Evolutionary conservation across 2,888 invertebrate genomes (phyloP).

Genomic region (Iselma pallidipennis): DNA sequence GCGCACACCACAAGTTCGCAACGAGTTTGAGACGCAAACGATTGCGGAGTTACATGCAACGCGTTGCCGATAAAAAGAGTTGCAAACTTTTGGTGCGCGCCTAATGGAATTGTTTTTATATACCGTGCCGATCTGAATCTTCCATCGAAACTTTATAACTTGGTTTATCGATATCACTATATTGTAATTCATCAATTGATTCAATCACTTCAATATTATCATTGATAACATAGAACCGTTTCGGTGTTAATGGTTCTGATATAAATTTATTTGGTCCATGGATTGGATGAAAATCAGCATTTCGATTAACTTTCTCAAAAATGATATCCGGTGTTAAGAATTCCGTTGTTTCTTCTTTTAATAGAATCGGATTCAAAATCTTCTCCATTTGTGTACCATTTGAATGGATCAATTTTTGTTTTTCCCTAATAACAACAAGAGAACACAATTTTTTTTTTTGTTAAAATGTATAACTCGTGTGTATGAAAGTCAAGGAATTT

Average conservation of each 20-base stretch:
- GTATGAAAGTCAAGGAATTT: no score
- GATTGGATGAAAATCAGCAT: conserved; percentile 60
- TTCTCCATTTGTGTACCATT: conserved; percentile 54
- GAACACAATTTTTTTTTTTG: no score
- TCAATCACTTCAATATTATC: conserved; percentile 75
- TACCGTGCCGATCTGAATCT: conserved; percentile 55
- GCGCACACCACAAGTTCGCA: no score
- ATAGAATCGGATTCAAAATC: conserved; percentile 59
- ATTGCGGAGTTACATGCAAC: no score
- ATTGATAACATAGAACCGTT: conserved; percentile 70
- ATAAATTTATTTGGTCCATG: conserved; percentile 53
- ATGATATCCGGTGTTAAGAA: conserved; percentile 71
- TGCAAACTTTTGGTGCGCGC: conserved; percentile 19
- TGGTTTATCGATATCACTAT: conserved; percentile 63
- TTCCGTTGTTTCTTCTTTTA: conserved; percentile 63
- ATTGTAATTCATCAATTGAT: conserved; percentile 64
- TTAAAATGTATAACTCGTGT: no score
- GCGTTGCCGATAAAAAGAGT: no score
- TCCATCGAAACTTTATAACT: conserved; percentile 68
- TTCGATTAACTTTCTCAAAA: conserved; percentile 67
- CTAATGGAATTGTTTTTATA: conserved; percentile 12
- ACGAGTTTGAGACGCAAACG: no score
- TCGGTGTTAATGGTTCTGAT: conserved; percentile 63
- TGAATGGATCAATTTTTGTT: conserved; percentile 54
- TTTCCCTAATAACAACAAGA: conserved; percentile 62